These are phyloP conservation scores for Gobius niger DNA, from an alignment of 2,113 vertebrate species.

Conservation along the genomic window DNA sequence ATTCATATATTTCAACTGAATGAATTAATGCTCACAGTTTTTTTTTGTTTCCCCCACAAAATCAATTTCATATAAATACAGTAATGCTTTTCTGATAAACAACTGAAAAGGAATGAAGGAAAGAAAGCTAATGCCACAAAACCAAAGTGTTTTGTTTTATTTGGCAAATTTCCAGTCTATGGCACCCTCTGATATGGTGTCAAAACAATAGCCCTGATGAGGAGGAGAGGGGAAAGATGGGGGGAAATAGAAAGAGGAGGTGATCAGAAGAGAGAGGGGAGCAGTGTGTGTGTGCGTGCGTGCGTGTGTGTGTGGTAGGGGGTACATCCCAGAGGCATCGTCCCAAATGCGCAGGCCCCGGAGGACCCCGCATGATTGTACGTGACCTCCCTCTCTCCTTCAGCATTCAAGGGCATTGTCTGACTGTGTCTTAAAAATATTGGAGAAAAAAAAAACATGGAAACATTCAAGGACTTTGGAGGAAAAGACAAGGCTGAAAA, in stretches of 20 bases:
- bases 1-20: no score
- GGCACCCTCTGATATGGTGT: not conserved
- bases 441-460: constrained; percentile 7
- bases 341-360: constrained; percentile 56
- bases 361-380: constrained; percentile 57
- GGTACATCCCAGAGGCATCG: constrained; percentile 55
- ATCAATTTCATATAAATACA: no score
- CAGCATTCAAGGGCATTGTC: constrained; percentile 57
- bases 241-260: not conserved
- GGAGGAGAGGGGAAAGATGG: not conserved
- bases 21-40: no score
- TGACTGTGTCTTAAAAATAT: constrained; percentile 30
- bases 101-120: no score
- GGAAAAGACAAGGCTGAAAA: not conserved
- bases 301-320: not conserved
- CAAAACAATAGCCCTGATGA: not conserved
- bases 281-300: not conserved
- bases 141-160: no score
- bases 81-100: no score
- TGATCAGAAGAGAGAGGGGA: not conserved
- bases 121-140: no score
- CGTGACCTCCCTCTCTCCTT: constrained; percentile 60
- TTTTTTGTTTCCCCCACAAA: no score
- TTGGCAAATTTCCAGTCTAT: not conserved
- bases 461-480: constrained; percentile 1